phyloP scores from a whole-genome alignment of 2,797 vertebrate genomes.

The Poeciliopsis presidionis region DNA sequence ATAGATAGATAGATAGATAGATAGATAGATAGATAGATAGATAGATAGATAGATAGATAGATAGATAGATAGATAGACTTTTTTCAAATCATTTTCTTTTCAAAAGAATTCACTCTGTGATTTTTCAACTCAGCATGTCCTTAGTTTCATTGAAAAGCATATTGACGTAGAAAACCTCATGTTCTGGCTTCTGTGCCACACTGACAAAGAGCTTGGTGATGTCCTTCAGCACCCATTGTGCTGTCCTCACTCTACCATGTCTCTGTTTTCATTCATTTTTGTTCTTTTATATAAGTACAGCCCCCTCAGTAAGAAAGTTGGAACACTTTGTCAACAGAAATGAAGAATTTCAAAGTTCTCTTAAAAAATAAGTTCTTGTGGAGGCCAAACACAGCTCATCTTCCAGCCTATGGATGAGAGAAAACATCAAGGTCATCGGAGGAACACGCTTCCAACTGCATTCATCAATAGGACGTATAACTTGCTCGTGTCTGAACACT shows the following conservation, averaged over 20 bases:
- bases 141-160: not conserved
- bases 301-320: not conserved
- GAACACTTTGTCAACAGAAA: not conserved
- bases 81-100: not conserved
- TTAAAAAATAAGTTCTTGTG: not conserved
- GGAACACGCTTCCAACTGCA: not conserved
- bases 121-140: conserved; percentile 7
- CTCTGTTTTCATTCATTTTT: not conserved
- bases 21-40: not conserved
- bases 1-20: not conserved
- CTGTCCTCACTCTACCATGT: conserved; percentile 5
- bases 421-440: not conserved
- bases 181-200: not conserved
- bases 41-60: not conserved
- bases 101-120: conserved; percentile 22
- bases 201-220: not conserved
- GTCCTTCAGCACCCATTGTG: not conserved
- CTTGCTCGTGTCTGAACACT: not conserved
- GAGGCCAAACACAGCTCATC: not conserved
- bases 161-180: not conserved
- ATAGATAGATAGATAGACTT: not conserved
- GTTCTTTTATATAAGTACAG: not conserved
- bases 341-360: not conserved
- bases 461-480: not conserved
- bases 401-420: not conserved